Percentiles rank a stretch among this genome's conserved stretches.
These are phyloP conservation scores for Spicauda simplicius DNA, from an alignment of 2,888 invertebrate genomes.

Conservation along the genomic window DNA sequence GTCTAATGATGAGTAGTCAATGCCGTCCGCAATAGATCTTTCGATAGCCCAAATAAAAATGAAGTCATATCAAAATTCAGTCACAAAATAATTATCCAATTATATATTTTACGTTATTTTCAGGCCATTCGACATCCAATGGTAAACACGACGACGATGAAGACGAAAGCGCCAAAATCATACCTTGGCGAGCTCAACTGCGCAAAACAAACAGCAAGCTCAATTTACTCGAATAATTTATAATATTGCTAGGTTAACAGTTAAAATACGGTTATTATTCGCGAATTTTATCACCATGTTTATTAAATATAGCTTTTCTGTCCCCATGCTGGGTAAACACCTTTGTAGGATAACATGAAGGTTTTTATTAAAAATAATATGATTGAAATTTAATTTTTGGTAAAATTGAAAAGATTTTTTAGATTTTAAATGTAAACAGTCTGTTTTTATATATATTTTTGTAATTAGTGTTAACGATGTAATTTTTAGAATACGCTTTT, in stretches of 20 bases:
- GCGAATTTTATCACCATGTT: constrained; percentile 8
- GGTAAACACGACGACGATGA: constrained; percentile 79
- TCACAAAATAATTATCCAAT: too few species aligned
- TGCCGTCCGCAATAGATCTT: too few species aligned
- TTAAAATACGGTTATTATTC: constrained; percentile 3
- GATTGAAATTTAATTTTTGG: not conserved
- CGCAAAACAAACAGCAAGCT: constrained; percentile 96
- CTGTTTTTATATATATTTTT: not conserved
- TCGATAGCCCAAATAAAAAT: too few species aligned
- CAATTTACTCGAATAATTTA: constrained; percentile 88
- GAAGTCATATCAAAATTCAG: too few species aligned
- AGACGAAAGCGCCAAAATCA: constrained; percentile 88
- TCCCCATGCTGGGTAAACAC: not conserved
- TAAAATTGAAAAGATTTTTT: not conserved
- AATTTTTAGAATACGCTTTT: not conserved
- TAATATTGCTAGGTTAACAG: constrained; percentile 14
- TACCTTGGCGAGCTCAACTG: constrained; percentile 95
- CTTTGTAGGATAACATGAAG: not conserved
- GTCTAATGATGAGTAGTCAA: too few species aligned
- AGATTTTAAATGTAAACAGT: not conserved
- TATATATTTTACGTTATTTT: too few species aligned
- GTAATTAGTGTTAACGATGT: not conserved
- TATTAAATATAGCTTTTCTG: not conserved
- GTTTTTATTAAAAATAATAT: not conserved
- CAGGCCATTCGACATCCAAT: constrained; percentile 70